Conservation (phyloP, 2,888 invertebrate genomes). For the Buathra laborator region DNA sequence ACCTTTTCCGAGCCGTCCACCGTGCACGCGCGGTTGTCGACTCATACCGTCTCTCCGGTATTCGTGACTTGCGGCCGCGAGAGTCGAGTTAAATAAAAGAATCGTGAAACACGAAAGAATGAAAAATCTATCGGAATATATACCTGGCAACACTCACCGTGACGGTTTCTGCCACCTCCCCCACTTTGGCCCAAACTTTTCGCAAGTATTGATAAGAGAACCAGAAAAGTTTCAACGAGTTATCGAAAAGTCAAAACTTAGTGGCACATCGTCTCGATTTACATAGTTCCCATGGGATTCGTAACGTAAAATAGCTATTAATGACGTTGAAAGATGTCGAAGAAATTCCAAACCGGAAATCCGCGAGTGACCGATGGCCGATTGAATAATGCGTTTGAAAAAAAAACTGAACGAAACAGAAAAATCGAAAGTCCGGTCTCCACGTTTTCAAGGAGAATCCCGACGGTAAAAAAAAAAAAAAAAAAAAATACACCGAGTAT, state of each 20-base stretch:
- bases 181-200: slow-evolving; percentile 32
- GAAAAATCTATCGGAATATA: slow-evolving; percentile 46
- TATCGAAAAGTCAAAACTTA: slow-evolving; percentile 32
- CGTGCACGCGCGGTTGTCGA: slow-evolving; percentile 37
- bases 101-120: slow-evolving; percentile 27
- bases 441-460: neutral
- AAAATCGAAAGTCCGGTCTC: neutral
- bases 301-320: neutral
- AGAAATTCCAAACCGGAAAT: neutral
- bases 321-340: neutral
- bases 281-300: neutral
- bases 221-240: slow-evolving; percentile 47
- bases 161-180: neutral
- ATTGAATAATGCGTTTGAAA: neutral
- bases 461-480: too few relatives aligned
- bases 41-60: slow-evolving; percentile 38
- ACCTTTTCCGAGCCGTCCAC: slow-evolving; percentile 35
- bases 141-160: neutral
- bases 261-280: slow-evolving; percentile 17
- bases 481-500: too few relatives aligned
- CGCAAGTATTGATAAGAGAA: slow-evolving; percentile 55
- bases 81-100: slow-evolving; percentile 44
- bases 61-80: slow-evolving; percentile 19
- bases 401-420: neutral
- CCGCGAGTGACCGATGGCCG: neutral